Evolutionary conservation across 1,140 invertebrate genomes (phyloP).

Genomic region (Tetragonula clypearis): DNA sequence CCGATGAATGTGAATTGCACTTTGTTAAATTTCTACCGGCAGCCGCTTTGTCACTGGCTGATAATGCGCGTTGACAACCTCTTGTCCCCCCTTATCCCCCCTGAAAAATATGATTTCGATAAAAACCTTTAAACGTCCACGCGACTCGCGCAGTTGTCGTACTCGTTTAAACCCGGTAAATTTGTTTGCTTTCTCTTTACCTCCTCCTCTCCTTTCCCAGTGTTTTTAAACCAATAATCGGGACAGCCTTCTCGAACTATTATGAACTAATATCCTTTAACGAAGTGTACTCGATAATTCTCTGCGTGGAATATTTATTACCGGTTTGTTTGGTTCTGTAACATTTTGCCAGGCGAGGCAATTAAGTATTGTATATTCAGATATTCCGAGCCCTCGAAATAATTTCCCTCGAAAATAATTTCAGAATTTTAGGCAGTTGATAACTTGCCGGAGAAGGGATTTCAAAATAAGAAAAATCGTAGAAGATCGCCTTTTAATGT

Average conservation of each 20-base stretch:
- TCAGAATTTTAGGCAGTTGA: too few species aligned
- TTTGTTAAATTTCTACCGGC: conserved; percentile 31
- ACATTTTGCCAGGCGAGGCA: too few species aligned
- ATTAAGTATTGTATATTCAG: neutral
- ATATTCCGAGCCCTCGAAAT: neutral
- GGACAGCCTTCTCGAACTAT: neutral
- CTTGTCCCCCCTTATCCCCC: too few species aligned
- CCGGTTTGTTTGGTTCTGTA: too few species aligned
- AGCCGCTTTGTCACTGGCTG: neutral
- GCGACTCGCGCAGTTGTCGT: neutral
- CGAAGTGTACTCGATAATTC: neutral
- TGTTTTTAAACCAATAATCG: neutral
- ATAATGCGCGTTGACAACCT: conserved; percentile 2
- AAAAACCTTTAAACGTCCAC: neutral
- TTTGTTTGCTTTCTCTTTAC: neutral
- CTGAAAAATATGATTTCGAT: conserved; percentile 24
- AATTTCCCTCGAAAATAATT: neutral
- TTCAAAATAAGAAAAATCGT: too few species aligned
- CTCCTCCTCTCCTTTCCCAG: too few species aligned
- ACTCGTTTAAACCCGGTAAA: neutral
- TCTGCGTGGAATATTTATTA: neutral
- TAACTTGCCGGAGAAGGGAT: too few species aligned
- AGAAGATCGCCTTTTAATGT: too few species aligned
- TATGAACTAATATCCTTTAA: neutral
- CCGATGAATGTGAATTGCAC: conserved; percentile 12